A percentile compares a stretch with the other conserved stretches of the same genome.
Evolutionary conservation across 2,113 vertebrate genomes (phyloP).

Genomic region (Chascanopsetta lugubris): DNA sequence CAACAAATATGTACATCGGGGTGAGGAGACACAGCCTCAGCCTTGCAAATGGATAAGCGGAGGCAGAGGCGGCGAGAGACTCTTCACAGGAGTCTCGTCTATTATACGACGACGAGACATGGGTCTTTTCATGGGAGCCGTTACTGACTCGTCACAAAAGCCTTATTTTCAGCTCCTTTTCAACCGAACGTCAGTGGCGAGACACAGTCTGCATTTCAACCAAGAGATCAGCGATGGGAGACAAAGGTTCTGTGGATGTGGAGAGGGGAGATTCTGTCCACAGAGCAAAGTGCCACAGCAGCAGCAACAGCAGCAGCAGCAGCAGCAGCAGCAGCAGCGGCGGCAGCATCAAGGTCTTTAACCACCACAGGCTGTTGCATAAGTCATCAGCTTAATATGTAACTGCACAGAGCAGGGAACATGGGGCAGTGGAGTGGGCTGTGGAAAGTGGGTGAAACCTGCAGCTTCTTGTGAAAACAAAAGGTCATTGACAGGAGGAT

Average conservation of each 20-base stretch:
- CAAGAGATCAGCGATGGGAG: slow-evolving; percentile 1
- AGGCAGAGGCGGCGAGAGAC: not conserved
- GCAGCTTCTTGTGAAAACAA: not conserved
- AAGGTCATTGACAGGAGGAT: not conserved
- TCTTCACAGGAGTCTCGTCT: not conserved
- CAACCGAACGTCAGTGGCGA: slow-evolving; percentile 8
- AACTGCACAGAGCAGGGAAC: slow-evolving; percentile 41
- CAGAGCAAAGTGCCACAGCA: slow-evolving; percentile 19
- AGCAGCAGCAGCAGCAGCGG: too few relatives aligned
- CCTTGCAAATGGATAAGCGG: slow-evolving; percentile 29
- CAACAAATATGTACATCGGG: too few relatives aligned
- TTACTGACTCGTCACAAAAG: slow-evolving; percentile 39
- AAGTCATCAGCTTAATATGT: slow-evolving; percentile 62
- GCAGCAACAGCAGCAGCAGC: slow-evolving; percentile 17
- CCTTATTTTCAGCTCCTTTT: slow-evolving; percentile 16
- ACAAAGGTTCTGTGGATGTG: slow-evolving; percentile 21
- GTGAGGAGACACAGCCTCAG: too few relatives aligned
- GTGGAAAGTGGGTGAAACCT: slow-evolving; percentile 3
- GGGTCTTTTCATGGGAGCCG: slow-evolving; percentile 1
- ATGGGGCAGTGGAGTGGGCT: not conserved
- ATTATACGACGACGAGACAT: not conserved
- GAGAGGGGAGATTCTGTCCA: slow-evolving; percentile 9
- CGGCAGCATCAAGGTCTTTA: too few relatives aligned
- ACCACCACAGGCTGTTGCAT: too few relatives aligned
- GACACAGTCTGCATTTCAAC: not conserved